A percentile compares a stretch with the other conserved stretches of the same genome.
phyloP scores from a whole-genome alignment of 2,113 vertebrate species.

The Varanus salvator region DNA sequence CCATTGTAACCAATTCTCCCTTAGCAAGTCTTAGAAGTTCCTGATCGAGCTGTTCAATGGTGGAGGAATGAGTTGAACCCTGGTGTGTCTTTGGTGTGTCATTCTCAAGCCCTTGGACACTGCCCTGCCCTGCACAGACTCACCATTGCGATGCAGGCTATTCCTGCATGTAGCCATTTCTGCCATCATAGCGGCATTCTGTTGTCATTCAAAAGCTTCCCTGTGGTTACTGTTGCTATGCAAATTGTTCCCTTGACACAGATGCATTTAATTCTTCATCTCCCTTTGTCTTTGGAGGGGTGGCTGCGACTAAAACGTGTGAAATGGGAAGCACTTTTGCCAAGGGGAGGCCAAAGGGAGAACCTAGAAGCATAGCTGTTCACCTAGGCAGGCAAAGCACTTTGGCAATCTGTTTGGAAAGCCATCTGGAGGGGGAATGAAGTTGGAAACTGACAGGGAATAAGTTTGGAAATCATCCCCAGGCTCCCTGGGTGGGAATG shows the following conservation, averaged over 20 bases:
- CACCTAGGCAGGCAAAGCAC: background rate
- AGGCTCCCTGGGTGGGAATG: background rate
- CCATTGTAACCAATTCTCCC: background rate
- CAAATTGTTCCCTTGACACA: constrained; percentile 11
- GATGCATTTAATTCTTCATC: constrained; percentile 12
- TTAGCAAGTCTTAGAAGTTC: background rate
- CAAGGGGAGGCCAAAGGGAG: background rate
- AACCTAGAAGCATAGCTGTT: background rate
- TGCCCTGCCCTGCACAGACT: background rate
- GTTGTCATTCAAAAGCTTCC: background rate
- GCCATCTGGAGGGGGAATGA: background rate
- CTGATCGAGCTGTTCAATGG: background rate
- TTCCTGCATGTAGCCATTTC: background rate
- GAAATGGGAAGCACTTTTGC: background rate
- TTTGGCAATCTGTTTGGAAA: background rate
- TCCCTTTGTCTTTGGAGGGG: constrained; percentile 12
- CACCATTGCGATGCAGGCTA: background rate
- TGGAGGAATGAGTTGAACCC: background rate
- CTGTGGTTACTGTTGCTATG: constrained; percentile 25
- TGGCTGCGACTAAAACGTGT: background rate
- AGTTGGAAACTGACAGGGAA: background rate
- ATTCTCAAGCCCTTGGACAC: background rate
- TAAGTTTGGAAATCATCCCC: background rate
- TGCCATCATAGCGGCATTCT: background rate
- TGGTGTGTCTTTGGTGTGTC: no score